A percentile compares a stretch with the other conserved stretches of the same genome.
phyloP scores from a whole-genome alignment of 2,888 invertebrate species.

The Charanyca ferruginea region DNA sequence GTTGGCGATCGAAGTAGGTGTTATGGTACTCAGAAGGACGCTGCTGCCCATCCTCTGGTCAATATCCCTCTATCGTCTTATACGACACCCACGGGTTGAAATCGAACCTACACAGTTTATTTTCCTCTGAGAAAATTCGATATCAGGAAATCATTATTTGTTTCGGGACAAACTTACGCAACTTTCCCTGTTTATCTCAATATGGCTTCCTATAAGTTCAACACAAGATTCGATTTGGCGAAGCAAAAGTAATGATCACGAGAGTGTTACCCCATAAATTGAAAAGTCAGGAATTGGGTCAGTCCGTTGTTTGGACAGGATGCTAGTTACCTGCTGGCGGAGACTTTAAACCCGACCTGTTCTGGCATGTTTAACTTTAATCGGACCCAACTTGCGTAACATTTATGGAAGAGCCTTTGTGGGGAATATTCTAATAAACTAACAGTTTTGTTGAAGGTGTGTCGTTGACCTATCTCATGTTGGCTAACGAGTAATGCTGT shows the following conservation, averaged over 20 bases:
- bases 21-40: no score
- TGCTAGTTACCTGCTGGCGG: conserved; percentile 27
- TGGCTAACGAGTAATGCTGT: no score
- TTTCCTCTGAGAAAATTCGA: neutral
- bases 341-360: conserved; percentile 1
- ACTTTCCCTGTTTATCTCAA: neutral
- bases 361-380: conserved; percentile 46
- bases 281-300: conserved; percentile 22
- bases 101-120: neutral
- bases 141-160: neutral
- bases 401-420: conserved; percentile 25
- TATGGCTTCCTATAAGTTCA: neutral
- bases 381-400: conserved; percentile 30
- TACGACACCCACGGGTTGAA: no score
- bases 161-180: neutral
- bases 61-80: no score
- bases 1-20: no score
- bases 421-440: conserved; percentile 21
- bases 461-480: no score
- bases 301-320: conserved; percentile 43
- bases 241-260: conserved; percentile 11
- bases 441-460: conserved; percentile 1
- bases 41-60: no score
- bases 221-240: conserved; percentile 3
- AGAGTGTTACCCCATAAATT: conserved; percentile 2